A percentile compares a stretch with the other conserved stretches of the same genome.
phyloP scores from a whole-genome alignment of 2,113 vertebrate species.

The zebrafish (Danio rerio) region GRCz12tu NC_133189.1:21433501-21434000 shows the following conservation, averaged over 20 bases:
- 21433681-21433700: slow-evolving; percentile 19
- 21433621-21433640: slow-evolving; percentile 6
- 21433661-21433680: slow-evolving; percentile 4
- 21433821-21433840: too few species aligned
- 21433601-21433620: not conserved
- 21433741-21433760: not conserved
- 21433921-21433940: too few species aligned
- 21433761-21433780: too few species aligned
- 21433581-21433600: not conserved
- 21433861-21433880: too few species aligned
- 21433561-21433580: slow-evolving; percentile 11
- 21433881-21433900: too few species aligned
- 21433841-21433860: too few species aligned
- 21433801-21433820: too few species aligned
- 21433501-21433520: slow-evolving; percentile 30
- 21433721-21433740: not conserved
- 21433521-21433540: slow-evolving; percentile 43
- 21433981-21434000: too few species aligned
- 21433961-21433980: too few species aligned
- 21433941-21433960: too few species aligned
- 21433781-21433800: too few species aligned
- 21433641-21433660: not conserved
- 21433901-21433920: too few species aligned
- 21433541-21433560: slow-evolving; percentile 8
- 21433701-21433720: not conserved